phyloP scores from a whole-genome alignment of 2,888 invertebrate genomes.

The Tolmerus cingulatus region DNA sequence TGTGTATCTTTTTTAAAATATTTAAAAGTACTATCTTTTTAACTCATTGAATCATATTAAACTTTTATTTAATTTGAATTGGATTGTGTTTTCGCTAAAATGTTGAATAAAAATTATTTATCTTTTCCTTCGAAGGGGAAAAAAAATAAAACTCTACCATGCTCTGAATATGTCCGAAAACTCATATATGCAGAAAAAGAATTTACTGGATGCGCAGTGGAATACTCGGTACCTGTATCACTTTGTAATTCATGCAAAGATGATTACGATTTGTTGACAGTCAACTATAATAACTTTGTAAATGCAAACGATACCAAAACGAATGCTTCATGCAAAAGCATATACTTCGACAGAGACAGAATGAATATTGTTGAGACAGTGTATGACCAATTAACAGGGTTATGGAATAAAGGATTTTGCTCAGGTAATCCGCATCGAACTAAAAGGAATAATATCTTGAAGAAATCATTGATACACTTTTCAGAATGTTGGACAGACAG shows the following conservation, averaged over 20 bases:
- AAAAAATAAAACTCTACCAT: background rate
- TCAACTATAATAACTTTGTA: background rate
- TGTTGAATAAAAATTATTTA: background rate
- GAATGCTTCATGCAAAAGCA: conserved; percentile 14
- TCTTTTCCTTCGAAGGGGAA: background rate
- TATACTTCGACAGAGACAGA: conserved; percentile 39
- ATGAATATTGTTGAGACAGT: conserved; percentile 33
- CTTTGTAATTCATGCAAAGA: conserved; percentile 11
- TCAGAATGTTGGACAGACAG: background rate
- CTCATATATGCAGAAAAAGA: background rate
- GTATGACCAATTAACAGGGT: background rate
- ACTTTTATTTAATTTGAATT: background rate
- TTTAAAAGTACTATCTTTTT: too few relatives aligned
- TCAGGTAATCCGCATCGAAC: conserved; percentile 1
- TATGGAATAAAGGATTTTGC: conserved; percentile 43
- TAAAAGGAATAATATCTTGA: background rate
- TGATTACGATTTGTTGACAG: background rate
- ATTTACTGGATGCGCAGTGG: conserved; percentile 4
- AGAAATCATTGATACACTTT: background rate
- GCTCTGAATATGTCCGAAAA: background rate
- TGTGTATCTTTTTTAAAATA: too few relatives aligned
- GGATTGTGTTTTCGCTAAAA: background rate
- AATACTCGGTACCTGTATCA: conserved; percentile 12
- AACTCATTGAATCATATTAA: background rate
- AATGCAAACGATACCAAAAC: background rate